A percentile compares a stretch with the other conserved stretches of the same genome.
These are phyloP conservation scores for Euwallacea fornicatus DNA, from an alignment of 1,140 invertebrate species.

Conservation along the genomic window DNA sequence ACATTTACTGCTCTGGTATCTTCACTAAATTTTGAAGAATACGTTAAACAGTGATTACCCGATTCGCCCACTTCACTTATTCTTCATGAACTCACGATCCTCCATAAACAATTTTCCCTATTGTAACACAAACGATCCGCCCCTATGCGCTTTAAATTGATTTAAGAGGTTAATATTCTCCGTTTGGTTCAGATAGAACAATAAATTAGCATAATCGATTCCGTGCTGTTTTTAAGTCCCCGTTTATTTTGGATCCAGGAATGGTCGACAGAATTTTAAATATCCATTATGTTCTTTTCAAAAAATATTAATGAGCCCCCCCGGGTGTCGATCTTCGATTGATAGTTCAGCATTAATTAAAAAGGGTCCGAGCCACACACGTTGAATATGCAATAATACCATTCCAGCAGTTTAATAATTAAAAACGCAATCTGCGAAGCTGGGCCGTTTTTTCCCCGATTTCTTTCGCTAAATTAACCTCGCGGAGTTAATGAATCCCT, in stretches of 20 bases:
- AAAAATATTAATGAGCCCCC: conserved; percentile 5
- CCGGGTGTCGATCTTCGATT: not conserved
- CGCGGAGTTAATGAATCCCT: not conserved
- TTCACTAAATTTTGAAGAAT: no score
- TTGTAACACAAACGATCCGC: no score
- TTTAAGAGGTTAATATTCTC: no score
- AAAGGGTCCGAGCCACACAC: no score
- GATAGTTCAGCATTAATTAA: conserved; percentile 11
- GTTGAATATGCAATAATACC: not conserved
- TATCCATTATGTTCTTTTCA: conserved; percentile 3
- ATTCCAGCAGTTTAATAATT: not conserved
- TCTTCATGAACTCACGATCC: no score
- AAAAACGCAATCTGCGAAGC: not conserved
- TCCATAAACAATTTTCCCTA: no score
- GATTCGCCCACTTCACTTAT: no score
- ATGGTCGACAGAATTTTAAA: conserved; percentile 13
- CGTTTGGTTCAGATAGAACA: no score
- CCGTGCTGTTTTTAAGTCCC: not conserved
- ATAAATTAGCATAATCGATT: conserved; percentile 6
- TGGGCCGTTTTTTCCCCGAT: not conserved
- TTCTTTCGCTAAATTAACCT: not conserved
- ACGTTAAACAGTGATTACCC: no score
- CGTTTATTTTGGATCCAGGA: not conserved
- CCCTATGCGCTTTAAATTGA: no score
- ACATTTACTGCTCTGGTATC: no score